phyloP scores from a whole-genome alignment of 2,888 invertebrate genomes.

The Melanotus villosus region DNA sequence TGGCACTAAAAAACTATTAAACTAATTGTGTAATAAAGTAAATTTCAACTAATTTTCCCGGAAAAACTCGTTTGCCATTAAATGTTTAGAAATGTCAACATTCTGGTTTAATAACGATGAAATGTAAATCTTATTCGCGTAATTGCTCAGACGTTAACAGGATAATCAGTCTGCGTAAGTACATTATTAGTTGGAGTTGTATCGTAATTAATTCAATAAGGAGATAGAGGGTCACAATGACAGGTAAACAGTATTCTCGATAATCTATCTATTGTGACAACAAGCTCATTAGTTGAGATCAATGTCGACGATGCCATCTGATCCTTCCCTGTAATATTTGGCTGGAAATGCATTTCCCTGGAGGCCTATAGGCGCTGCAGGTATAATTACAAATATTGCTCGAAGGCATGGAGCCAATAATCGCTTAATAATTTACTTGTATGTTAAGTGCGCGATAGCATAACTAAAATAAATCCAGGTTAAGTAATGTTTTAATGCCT shows the following conservation, averaged over 20 bases:
- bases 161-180: constrained; percentile 25
- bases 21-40: constrained; percentile 2
- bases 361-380: not conserved
- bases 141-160: constrained; percentile 7
- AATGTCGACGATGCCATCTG: constrained; percentile 25
- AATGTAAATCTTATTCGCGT: not conserved
- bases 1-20: not conserved
- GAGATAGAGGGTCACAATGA: constrained; percentile 26
- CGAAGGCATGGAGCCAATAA: too few relatives aligned
- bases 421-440: not conserved
- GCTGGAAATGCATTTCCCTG: not conserved
- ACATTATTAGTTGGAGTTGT: constrained; percentile 31
- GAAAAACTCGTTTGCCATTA: too few relatives aligned
- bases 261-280: constrained; percentile 34
- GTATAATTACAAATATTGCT: too few relatives aligned
- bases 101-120: too few relatives aligned
- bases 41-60: not conserved
- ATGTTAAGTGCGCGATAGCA: not conserved
- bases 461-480: not conserved
- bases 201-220: constrained; percentile 33
- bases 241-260: constrained; percentile 36
- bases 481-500: constrained; percentile 27
- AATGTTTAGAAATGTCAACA: too few relatives aligned
- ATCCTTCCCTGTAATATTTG: constrained; percentile 8
- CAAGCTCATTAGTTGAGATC: constrained; percentile 34